Evolutionary conservation across 2,113 vertebrate genomes (phyloP), one percentile per base, ranked within the genome.

Genomic region (Trogon surrucura): DNA sequence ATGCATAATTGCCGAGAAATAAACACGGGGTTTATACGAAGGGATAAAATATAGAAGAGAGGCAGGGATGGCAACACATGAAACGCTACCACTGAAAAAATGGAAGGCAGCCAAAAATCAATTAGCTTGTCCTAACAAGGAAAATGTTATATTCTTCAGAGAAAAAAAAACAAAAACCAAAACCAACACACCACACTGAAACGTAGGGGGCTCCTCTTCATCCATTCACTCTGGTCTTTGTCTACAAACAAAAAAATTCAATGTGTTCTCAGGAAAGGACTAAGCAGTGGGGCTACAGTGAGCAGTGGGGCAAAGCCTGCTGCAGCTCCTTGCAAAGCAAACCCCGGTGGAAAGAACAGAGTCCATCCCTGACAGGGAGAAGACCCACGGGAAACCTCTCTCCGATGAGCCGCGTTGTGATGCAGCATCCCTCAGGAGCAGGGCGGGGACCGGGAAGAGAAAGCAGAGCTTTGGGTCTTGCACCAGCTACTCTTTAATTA

Each of bases 51-150:
- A 74, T 0, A 70, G 61, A 50, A 38, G 65, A 79, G 65, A 69
- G 34, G 29, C 58, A 78, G 88, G 57, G 71, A 77, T 5, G 22
- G 66, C n/a, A 64, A 84, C 62, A 89, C 32, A 38, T 2, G 57
- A 86, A 94, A 75, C 3, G 2, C 56, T 56, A 61, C 47, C 17
- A 20, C 57, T 22, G 34, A 79, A 64, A 41, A 65, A 70, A 57
- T 53, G 67, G 72, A 87, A 89, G 62, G 6, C 51, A 16, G 81
- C 67, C 92, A 80, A 83, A 92, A 92, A 89, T 66, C 85, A 92
- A 83, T 80, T 75, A 94, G 69, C 41, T 87, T 60, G 38, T 73
- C 51, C 67, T 86, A 86, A 94, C 17, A 51, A 75, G 47, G 34
- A 56, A 85, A 53, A 74, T 3, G 19, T 25, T 86, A 9, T 20